A percentile compares a stretch with the other conserved stretches of the same genome.
phyloP scores from a whole-genome alignment of 2,888 invertebrate genomes.

The Fragum sueziense region DNA sequence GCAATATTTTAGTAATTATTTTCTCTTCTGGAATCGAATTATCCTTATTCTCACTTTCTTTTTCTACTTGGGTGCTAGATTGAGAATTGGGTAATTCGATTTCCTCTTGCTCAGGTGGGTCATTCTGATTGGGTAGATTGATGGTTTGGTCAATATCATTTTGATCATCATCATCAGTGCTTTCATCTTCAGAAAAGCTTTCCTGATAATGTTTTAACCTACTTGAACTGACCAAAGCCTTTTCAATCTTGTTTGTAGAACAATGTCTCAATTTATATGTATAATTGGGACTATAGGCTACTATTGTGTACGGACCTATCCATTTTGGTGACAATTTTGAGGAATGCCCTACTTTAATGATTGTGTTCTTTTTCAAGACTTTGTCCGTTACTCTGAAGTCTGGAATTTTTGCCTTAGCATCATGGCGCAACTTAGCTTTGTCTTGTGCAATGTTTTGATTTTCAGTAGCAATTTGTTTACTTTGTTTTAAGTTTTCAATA shows the following conservation, averaged over 20 bases:
- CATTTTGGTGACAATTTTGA: not conserved
- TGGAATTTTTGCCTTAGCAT: too few species aligned
- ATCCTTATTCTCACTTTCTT: not conserved
- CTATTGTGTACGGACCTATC: not conserved
- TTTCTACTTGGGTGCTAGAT: not conserved
- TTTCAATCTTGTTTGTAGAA: not conserved
- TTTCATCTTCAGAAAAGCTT: not conserved
- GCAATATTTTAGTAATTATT: not conserved
- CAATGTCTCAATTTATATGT: conserved; percentile 1
- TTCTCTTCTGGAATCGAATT: not conserved
- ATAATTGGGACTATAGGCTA: not conserved
- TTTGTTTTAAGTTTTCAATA: conserved; percentile 11
- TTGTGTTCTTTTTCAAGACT: not conserved
- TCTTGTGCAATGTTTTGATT: not conserved
- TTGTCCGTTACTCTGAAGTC: not conserved
- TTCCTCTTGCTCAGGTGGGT: not conserved
- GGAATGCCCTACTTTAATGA: not conserved
- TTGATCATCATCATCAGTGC: not conserved
- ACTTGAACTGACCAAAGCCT: not conserved
- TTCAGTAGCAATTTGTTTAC: conserved; percentile 16
- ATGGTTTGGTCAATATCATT: not conserved
- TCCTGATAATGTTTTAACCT: conserved; percentile 9
- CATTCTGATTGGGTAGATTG: not conserved
- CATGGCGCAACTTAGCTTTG: not conserved
- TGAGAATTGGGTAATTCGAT: not conserved